Percentiles rank a stretch among this genome's conserved stretches.
Conservation (phyloP, 2,797 vertebrate species). For the Catharus ustulatus region DNA sequence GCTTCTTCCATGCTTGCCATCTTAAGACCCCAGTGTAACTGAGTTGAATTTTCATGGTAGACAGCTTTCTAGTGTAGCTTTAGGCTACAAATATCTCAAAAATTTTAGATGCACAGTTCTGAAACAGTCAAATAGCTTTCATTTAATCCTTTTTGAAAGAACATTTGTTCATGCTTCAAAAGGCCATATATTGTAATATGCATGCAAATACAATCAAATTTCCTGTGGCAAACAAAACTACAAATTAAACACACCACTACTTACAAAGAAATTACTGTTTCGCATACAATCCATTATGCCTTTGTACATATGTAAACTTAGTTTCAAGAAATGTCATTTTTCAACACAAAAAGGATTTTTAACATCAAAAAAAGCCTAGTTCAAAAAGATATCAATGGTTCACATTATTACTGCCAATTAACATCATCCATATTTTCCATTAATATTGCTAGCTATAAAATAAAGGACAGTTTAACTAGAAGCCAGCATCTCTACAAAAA, state of each 20-base stretch:
- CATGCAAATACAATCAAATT: background rate
- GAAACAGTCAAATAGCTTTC: background rate
- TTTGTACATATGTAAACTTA: background rate
- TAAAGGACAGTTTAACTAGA: background rate
- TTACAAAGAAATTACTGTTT: background rate
- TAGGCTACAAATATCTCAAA: background rate
- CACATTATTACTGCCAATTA: background rate
- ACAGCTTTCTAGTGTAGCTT: background rate
- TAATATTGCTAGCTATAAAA: background rate
- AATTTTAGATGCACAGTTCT: background rate
- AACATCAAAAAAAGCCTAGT: background rate
- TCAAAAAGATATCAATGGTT: background rate
- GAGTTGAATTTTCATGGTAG: background rate
- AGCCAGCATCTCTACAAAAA: background rate
- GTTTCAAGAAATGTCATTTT: background rate
- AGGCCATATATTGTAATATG: background rate
- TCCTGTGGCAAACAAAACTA: slow-evolving; percentile 21
- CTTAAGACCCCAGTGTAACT: background rate
- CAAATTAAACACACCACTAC: background rate
- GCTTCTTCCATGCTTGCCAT: background rate
- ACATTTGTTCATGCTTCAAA: background rate
- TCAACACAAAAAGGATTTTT: background rate
- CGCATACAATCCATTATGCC: background rate
- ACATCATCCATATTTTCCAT: background rate
- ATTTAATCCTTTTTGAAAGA: background rate